Evolutionary conservation across 2,888 invertebrate genomes (phyloP).

Genomic region (Nebria salina): DNA sequence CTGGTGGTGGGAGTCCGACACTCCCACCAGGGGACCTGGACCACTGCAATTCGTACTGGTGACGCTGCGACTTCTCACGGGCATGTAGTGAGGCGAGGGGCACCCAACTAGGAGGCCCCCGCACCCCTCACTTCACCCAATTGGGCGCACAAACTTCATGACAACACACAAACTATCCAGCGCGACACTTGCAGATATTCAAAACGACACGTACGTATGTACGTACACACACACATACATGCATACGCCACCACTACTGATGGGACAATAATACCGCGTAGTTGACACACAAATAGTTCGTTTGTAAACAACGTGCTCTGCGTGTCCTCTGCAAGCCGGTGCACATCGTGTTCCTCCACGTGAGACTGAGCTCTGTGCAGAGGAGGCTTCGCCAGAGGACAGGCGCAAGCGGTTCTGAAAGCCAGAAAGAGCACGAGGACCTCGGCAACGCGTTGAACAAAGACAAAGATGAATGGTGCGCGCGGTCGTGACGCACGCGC

Average conservation of each 20-base stretch:
- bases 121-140: constrained; percentile 18
- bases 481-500: neutral
- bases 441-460: neutral
- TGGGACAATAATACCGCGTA: neutral
- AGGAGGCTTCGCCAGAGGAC: constrained; percentile 6
- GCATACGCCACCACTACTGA: neutral
- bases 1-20: constrained; percentile 57
- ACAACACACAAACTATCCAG: neutral
- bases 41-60: constrained; percentile 51
- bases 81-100: constrained; percentile 46
- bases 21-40: constrained; percentile 51
- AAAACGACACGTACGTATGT: neutral
- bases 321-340: neutral
- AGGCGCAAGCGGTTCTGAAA: neutral
- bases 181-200: neutral
- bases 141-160: constrained; percentile 14
- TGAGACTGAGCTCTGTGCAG: constrained; percentile 23
- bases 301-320: neutral
- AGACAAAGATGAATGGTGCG: neutral
- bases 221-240: neutral
- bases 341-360: constrained; percentile 20
- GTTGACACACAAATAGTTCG: neutral
- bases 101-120: constrained; percentile 6
- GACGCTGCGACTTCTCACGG: constrained; percentile 49
- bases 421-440: neutral